Base-by-base conservation (phyloP, 2,113 vertebrate genomes). In the Planiliza haematocheilus region DNA sequence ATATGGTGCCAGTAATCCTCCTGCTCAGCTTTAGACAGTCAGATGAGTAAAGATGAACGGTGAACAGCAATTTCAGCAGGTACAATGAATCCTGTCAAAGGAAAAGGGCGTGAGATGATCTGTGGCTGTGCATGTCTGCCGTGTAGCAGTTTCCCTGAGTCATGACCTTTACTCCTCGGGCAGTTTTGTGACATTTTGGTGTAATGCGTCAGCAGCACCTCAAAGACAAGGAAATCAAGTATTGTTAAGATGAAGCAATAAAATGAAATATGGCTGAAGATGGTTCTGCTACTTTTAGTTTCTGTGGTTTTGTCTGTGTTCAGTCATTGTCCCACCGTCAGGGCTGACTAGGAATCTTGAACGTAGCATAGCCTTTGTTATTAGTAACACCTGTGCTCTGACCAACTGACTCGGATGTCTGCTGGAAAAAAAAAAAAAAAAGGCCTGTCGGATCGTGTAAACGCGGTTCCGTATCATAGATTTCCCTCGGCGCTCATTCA, bases 101-200 rank as follows among this genome's bases (percentile, higher is more conserved):
- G 41, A 9, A 53, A 55, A 68, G 24, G 8, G 37, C 50, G 61
- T 67, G 36, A 62, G 48, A 56, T 41, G 43, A 62, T 36, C 41
- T 30, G 7, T 46, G 38, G 18, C n/a, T 52, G 34, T 65, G 57
- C 30, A 12, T 60, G n/a, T n/a, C n/a, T n/a, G n/a, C n/a, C n/a
- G n/a, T n/a, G n/a, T 5, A 30, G 24, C 24, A 30, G 24, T 5
- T 30, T 30, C 5, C 2, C 3, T 30, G 2, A 30, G 24, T 30
- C 24, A 2, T 30, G 24, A 30, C 24, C 24, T 30, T 30, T 30
- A 5, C 24, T 30, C 24, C 24, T 30, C 24, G n/a, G n/a, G n/a
- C n/a, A n/a, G n/a, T n/a, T n/a, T 5, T 30, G 5, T 30, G 37
- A 10, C n/a, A 39, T 53, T 10, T 7, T 11, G 12, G 1, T 24